Base-by-base conservation (phyloP, 1,140 invertebrate genomes). In the Diachasma alloeum region DNA sequence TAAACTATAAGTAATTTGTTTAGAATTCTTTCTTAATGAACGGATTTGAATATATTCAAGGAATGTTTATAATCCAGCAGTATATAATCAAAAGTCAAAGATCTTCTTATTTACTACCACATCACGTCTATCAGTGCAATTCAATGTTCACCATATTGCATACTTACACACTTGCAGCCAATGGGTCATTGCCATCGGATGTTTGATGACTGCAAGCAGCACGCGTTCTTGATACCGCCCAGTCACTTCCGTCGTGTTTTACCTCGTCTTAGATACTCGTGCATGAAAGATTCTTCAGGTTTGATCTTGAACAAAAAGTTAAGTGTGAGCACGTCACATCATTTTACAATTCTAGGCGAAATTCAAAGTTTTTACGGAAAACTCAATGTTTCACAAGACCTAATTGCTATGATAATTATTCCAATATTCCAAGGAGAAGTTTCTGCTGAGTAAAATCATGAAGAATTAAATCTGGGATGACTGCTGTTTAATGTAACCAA, bases 201-300 rank as follows among this genome's bases (percentile, higher is more conserved):
- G 71, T 72, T 72, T 72, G 31, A 72, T 72, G 44, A 53, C 26
- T 71, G 69, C 39, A 71, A 71, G 17, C 69, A 71, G 44, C 69
- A 71, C 39, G 44, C 44, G 70, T 22, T 56, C 44, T 31, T 36
- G 70, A 44, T 67, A 63, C 39, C 56, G 36, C 63, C 42, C 42
- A 74, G 56, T 74, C 63, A 74, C 59, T 74, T 74, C 59, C 73
- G 63, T 74, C 59, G 59, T 48, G 36, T 53, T 72, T 72, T 56
- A 46, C 48, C 46, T 56, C 48, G 26, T 53, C 71, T 59, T 48
- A 72, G 31, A 17, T 15, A 53, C 48, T 42, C 10, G 39, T 42
- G 9, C 9, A 42, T 31, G 31, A 42, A 19, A 19, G 6, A 53
- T 19, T 17, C 48, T 8, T 6, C 15, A 53, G 48, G 48, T 17